Base-by-base conservation (phyloP, 35 echinoderm and acorn worm species). In the Amphiura filiformis region DNA sequence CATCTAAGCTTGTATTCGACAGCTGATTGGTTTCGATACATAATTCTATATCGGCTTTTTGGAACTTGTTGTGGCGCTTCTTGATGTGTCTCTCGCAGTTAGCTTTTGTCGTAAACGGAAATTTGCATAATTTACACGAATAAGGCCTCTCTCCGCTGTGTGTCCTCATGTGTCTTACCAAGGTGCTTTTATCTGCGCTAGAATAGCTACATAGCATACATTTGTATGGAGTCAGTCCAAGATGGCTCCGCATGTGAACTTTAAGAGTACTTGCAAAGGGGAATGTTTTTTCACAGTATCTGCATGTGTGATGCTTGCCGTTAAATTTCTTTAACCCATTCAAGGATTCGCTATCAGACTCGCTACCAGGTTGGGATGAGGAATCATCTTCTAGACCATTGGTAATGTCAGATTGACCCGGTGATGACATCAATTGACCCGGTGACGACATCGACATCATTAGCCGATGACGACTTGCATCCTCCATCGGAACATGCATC, bases 51-150 rank as follows among this genome's bases (percentile, higher is more conserved):
- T 99, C 96, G 3, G 84, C 18, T 80, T 99, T 99, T 37, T 82
- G 41, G 30, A 81, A 56, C 76, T 95, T 99, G 39, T 80, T 78
- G 56, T 99, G 96, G 12, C 93, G 93, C 39, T 99, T 99, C 41
- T 86, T 77, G 36, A 99, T 86, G 49, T 99, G 96, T 34, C 96
- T 81, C 77, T 99, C 96, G 75, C 96, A 99, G 75, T 99, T 99
- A 32, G 96, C 96, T 65, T 99, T 99, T 31, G 96, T 99, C 20
- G 96, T 99, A 80, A 99, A 99, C 22, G 96, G 89, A 90, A 99
- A 99, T 35, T 93, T 88, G 78, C 96, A 99, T 0, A 99, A 36
- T 64, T 90, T 94, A 70, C 96, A 99, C 0, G 93, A 83, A 70
- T 92, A 99, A 26, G 96, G 96, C 5, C 96, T 76, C 61, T 99